These are phyloP conservation scores for Apostichopus japonicus DNA, from an alignment of 35 echinoderm and acorn worm species.

Conservation along the genomic window DNA sequence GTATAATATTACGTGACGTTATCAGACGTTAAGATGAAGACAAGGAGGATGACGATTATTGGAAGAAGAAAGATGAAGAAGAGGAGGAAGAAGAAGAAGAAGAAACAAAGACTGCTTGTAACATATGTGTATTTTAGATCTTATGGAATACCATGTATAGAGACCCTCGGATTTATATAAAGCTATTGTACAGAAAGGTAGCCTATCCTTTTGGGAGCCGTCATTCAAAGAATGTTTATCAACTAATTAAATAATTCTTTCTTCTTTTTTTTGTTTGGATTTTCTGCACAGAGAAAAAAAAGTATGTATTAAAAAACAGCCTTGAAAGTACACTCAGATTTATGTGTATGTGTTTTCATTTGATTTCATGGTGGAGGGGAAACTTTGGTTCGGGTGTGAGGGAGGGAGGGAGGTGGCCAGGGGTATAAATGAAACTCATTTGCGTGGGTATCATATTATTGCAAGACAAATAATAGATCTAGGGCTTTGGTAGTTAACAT, in stretches of 20 bases:
- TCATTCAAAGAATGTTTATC: slow-evolving; percentile 29
- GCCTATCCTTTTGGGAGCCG: not conserved
- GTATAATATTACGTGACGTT: not conserved
- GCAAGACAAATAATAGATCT: too few relatives aligned
- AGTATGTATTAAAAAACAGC: slow-evolving; percentile 53
- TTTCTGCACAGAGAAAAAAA: slow-evolving; percentile 44
- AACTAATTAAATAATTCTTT: not conserved
- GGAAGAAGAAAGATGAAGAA: not conserved
- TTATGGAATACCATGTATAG: slow-evolving; percentile 6
- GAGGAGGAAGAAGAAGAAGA: not conserved
- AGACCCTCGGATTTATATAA: slow-evolving; percentile 28
- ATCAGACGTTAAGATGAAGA: not conserved
- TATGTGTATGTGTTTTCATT: not conserved
- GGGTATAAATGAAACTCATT: not conserved
- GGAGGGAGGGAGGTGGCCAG: not conserved
- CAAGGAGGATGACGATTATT: not conserved
- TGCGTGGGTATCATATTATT: too few relatives aligned
- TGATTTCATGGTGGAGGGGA: not conserved
- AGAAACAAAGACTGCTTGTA: not conserved
- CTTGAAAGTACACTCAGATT: slow-evolving; percentile 35
- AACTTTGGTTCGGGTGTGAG: not conserved
- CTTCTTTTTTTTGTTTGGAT: slow-evolving; percentile 26
- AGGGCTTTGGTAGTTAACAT: too few relatives aligned
- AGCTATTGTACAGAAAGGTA: slow-evolving; percentile 53
- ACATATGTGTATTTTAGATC: slow-evolving; percentile 8